phyloP scores from a whole-genome alignment of 2,113 vertebrate genomes.

The human region DNA sequence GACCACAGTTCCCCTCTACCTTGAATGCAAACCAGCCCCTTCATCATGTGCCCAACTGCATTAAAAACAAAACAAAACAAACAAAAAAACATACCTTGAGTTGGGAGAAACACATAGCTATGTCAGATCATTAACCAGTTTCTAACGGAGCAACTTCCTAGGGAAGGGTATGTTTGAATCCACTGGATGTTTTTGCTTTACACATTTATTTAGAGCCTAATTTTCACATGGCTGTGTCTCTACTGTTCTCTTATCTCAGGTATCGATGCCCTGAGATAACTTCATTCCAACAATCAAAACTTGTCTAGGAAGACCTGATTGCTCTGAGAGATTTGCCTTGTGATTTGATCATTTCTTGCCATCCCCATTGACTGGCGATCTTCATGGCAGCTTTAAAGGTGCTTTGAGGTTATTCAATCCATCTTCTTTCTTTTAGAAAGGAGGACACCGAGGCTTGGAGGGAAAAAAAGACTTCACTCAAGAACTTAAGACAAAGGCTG shows the following conservation, averaged over 20 bases:
- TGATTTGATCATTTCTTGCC: background rate
- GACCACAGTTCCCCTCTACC: background rate
- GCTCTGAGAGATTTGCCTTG: background rate
- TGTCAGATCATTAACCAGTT: background rate
- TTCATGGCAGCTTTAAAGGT: background rate
- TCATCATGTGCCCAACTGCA: background rate
- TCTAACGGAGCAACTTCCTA: background rate
- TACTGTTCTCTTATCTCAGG: background rate
- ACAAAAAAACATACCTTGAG: background rate
- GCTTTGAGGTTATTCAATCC: background rate
- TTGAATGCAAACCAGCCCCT: background rate
- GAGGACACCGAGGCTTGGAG: background rate
- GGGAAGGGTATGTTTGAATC: fast-evolving
- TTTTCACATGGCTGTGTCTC: background rate
- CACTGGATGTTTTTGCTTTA: background rate
- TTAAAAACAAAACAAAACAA: background rate
- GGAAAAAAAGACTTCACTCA: background rate
- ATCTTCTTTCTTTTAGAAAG: background rate
- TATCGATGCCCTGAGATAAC: background rate
- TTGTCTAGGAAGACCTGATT: background rate
- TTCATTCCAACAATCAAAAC: background rate
- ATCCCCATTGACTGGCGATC: background rate
- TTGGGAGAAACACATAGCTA: background rate
- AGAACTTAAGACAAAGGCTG: background rate
- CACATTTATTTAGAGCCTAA: background rate